Percentiles rank a stretch among this genome's conserved stretches.
Evolutionary conservation across 2,113 vertebrate species (phyloP).

Genomic region (Apteryx mantelli): DNA sequence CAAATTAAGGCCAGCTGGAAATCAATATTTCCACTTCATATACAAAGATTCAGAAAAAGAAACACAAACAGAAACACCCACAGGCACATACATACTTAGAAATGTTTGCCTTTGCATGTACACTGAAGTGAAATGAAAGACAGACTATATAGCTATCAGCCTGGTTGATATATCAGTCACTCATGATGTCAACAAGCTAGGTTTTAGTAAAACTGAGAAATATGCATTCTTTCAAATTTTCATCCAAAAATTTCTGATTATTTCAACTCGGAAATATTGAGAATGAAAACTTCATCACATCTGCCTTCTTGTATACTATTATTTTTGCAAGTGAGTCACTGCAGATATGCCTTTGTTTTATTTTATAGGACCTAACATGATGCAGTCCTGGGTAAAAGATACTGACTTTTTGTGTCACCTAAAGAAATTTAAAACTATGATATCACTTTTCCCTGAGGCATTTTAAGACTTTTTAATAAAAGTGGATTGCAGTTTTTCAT

Average conservation of each 20-base stretch:
- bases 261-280: background rate
- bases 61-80: background rate
- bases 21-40: background rate
- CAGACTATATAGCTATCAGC: background rate
- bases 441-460: slow-evolving; percentile 59
- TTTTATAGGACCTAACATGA: background rate
- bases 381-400: background rate
- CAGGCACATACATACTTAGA: background rate
- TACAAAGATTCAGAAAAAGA: background rate
- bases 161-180: background rate
- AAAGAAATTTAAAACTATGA: slow-evolving; percentile 66
- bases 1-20: background rate
- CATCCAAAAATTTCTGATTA: background rate
- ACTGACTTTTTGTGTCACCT: slow-evolving; percentile 18
- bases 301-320: background rate
- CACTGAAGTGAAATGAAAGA: background rate
- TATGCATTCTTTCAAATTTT: background rate
- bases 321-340: slow-evolving; percentile 15
- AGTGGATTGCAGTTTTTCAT: slow-evolving; percentile 62
- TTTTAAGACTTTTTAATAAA: slow-evolving; percentile 64
- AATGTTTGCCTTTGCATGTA: background rate
- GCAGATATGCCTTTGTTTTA: background rate
- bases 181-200: background rate
- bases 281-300: background rate
- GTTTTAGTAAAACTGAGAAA: background rate